Conservation (phyloP, 2,113 vertebrate species). For the Phodopus roborovskii region DNA sequence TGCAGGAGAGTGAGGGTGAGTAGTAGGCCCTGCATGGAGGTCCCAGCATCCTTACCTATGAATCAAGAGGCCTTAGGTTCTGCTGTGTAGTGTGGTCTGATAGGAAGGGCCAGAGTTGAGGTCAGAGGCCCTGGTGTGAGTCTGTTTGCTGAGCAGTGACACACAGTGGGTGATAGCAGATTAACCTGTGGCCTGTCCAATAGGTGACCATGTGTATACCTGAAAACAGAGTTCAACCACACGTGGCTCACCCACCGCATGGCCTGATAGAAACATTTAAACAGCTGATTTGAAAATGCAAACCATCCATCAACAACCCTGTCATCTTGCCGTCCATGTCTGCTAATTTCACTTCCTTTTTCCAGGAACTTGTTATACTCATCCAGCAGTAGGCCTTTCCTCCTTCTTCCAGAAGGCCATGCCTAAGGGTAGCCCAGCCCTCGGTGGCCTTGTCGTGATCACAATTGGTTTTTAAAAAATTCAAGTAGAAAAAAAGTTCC, state of each 20-base stretch:
- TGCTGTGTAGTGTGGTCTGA: neutral
- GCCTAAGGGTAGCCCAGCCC: accelerated
- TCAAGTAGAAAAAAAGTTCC: neutral
- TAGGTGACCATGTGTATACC: neutral
- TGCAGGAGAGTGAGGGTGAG: neutral
- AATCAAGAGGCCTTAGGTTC: too few relatives aligned
- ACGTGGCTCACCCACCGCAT: neutral
- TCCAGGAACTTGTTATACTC: accelerated
- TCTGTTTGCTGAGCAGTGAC: neutral
- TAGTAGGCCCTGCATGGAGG: accelerated
- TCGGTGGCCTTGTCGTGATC: neutral
- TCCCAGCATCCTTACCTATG: neutral
- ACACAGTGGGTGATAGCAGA: accelerated
- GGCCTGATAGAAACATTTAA: neutral
- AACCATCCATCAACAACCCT: neutral
- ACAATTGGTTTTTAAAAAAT: neutral
- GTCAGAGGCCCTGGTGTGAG: neutral
- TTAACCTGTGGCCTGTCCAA: neutral
- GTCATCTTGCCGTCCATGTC: neutral
- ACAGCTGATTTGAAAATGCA: neutral
- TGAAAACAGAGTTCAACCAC: neutral
- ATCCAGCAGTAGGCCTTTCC: neutral
- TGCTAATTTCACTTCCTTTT: neutral
- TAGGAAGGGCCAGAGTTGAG: neutral
- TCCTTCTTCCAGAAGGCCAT: neutral